Conservation (phyloP, 2,797 vertebrate species). For the Gephyroberyx darwinii region DNA sequence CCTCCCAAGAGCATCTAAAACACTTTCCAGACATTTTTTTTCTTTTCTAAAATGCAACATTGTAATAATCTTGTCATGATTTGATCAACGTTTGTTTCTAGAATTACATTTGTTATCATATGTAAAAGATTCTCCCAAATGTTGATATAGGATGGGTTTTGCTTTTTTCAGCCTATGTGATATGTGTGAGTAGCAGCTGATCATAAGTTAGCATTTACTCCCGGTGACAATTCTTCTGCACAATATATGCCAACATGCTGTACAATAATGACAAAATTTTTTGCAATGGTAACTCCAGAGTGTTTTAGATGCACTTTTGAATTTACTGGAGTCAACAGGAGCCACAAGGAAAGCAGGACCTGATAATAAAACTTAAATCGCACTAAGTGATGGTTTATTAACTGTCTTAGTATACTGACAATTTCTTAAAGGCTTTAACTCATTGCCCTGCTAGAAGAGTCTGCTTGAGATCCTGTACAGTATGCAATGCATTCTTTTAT, state of each 20-base stretch:
- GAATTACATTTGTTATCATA: not conserved
- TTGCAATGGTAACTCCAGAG: conserved; percentile 41
- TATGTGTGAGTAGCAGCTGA: too few relatives aligned
- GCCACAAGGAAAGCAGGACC: conserved; percentile 10
- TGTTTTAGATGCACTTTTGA: conserved; percentile 12
- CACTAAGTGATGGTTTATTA: not conserved
- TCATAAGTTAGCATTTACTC: conserved; percentile 4
- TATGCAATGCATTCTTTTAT: not conserved
- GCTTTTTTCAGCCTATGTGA: not conserved
- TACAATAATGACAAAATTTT: conserved; percentile 35
- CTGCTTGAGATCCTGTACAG: conserved; percentile 14
- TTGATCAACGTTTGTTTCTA: not conserved
- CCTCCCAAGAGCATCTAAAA: conserved; percentile 19
- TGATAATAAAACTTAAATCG: not conserved
- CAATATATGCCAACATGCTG: conserved; percentile 17
- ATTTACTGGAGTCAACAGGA: not conserved
- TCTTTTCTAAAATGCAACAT: conserved; percentile 8
- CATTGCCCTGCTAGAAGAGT: conserved; percentile 2
- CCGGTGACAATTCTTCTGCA: conserved; percentile 2
- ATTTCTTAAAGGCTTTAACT: conserved; percentile 4
- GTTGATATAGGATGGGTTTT: conserved; percentile 6
- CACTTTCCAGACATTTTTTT: conserved; percentile 3
- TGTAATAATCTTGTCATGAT: not conserved
- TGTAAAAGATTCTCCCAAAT: conserved; percentile 12
- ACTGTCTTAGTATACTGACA: not conserved